These are phyloP conservation scores for Erpornis zantholeuca DNA, from an alignment of 2,113 vertebrate species.

Conservation along the genomic window DNA sequence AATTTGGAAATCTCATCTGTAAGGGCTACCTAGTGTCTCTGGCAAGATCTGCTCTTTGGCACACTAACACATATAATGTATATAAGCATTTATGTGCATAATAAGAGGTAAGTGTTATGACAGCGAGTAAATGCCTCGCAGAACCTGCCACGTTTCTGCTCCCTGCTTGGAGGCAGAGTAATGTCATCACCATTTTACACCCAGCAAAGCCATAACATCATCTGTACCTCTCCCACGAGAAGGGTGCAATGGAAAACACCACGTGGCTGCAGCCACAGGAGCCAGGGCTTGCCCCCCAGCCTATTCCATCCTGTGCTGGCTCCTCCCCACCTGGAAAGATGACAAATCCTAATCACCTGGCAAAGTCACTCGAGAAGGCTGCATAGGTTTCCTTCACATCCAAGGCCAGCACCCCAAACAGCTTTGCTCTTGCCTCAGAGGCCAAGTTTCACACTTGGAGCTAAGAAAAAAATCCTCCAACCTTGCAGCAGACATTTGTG, in stretches of 20 bases:
- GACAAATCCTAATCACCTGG: not conserved
- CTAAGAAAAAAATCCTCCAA: not conserved
- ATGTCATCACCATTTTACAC: not conserved
- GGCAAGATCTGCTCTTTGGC: not conserved
- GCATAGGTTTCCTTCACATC: not conserved
- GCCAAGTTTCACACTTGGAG: constrained; percentile 40
- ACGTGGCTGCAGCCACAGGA: not conserved
- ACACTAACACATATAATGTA: accelerated
- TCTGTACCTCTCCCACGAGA: not conserved
- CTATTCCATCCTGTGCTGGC: not conserved
- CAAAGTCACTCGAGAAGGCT: not conserved
- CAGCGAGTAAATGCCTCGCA: accelerated
- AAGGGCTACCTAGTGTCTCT: not conserved
- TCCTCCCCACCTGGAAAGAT: not conserved
- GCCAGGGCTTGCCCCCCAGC: not conserved
- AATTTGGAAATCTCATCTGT: not conserved
- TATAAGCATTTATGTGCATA: not conserved
- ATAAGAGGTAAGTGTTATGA: not conserved
- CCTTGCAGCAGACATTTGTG: not conserved
- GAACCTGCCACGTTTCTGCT: not conserved
- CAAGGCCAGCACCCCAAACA: not conserved
- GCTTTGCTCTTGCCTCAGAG: not conserved
- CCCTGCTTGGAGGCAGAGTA: not conserved
- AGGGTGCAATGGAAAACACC: not conserved
- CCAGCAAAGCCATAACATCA: not conserved